phyloP scores from a whole-genome alignment of 2,113 vertebrate species.

The Hyaena hyaena region DNA sequence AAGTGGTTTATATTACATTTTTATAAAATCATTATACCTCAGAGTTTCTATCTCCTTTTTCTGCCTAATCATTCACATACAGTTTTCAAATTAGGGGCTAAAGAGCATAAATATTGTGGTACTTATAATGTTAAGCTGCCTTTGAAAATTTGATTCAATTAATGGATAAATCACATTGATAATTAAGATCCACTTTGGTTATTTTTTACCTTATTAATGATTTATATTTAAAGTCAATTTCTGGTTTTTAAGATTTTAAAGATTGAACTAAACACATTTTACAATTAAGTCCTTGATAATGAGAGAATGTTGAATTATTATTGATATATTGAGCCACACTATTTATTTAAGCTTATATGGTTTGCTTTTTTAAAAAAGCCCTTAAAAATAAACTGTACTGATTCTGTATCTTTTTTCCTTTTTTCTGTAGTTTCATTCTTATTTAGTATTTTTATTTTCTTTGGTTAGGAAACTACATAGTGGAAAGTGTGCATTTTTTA shows the following conservation, averaged over 20 bases:
- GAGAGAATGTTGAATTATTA: background rate
- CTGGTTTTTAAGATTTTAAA: background rate
- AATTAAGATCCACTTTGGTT: background rate
- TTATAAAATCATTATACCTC: background rate
- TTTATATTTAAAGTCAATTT: background rate
- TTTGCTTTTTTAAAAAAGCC: background rate
- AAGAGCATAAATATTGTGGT: background rate
- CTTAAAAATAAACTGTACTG: background rate
- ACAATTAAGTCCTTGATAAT: background rate
- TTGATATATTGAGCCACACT: background rate
- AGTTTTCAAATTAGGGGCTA: background rate
- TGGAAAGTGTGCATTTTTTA: background rate
- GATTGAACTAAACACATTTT: background rate
- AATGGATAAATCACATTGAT: background rate
- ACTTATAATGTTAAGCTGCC: background rate
- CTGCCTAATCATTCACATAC: background rate
- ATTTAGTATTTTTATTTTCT: slow-evolving; percentile 40
- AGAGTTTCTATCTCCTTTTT: background rate
- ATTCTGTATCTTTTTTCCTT: background rate
- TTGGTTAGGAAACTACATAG: background rate
- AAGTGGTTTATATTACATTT: background rate
- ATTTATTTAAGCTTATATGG: background rate
- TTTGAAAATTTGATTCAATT: background rate
- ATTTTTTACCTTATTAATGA: background rate
- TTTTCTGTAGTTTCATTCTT: slow-evolving; percentile 20